phyloP scores from a whole-genome alignment of 2,113 vertebrate genomes.

The Rhinopomastus cyanomelas region DNA sequence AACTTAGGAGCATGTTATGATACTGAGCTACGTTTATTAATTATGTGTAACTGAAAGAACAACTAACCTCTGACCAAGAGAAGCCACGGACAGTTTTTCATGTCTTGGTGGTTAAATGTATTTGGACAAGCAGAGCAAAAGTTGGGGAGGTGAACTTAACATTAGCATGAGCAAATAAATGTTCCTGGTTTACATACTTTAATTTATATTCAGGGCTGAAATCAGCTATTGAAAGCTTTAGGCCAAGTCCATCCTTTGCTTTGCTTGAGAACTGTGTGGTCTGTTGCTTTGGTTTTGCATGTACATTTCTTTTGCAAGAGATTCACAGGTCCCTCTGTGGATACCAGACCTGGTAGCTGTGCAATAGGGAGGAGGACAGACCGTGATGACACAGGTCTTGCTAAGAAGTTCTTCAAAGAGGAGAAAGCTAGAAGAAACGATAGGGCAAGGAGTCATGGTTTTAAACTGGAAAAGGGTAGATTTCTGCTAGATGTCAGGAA shows the following conservation, averaged over 20 bases:
- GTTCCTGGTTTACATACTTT: neutral
- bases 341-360: neutral
- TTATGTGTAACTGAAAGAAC: neutral
- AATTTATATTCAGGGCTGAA: constrained; percentile 10
- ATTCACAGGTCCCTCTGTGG: fast-evolving
- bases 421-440: neutral
- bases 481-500: no score
- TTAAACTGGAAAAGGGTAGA: no score
- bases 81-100: neutral
- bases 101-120: neutral
- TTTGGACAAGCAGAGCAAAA: neutral
- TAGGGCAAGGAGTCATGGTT: no score
- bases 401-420: neutral
- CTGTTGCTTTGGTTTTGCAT: neutral
- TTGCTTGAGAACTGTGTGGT: neutral
- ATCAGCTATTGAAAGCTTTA: neutral
- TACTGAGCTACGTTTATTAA: neutral
- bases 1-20: neutral
- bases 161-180: neutral
- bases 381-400: fast-evolving
- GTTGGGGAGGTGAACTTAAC: neutral
- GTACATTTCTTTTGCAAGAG: neutral
- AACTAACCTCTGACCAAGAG: neutral
- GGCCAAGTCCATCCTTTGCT: neutral
- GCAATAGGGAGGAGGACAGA: neutral